A percentile compares a stretch with the other conserved stretches of the same genome.
Evolutionary conservation across 2,888 invertebrate genomes (phyloP).

Genomic region (Eilema sororculum): DNA sequence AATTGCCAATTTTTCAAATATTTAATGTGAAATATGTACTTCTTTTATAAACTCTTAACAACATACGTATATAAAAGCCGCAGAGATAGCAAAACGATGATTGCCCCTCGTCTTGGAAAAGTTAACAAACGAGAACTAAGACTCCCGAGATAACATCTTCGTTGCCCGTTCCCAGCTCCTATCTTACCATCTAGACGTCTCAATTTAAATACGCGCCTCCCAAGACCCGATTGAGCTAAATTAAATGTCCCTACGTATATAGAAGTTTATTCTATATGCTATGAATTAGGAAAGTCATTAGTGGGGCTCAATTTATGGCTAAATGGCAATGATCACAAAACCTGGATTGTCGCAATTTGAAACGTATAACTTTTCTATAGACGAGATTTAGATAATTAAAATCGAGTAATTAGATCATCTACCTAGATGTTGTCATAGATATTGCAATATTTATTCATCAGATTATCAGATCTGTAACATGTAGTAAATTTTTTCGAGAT

Average conservation of each 20-base stretch:
- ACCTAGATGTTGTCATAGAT: background rate
- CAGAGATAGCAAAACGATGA: slow-evolving; percentile 43
- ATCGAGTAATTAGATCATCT: background rate
- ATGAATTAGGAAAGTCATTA: slow-evolving; percentile 51
- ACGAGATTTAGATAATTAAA: background rate
- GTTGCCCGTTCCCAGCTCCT: slow-evolving; percentile 64
- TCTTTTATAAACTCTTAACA: background rate
- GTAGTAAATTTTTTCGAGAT: too few species aligned
- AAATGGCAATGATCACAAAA: slow-evolving; percentile 34
- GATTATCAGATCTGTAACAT: too few species aligned
- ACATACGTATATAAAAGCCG: slow-evolving; percentile 1
- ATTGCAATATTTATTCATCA: too few species aligned
- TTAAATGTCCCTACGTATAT: slow-evolving; percentile 55
- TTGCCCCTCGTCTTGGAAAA: slow-evolving; percentile 49
- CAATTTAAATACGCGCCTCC: slow-evolving; percentile 76
- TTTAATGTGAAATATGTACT: background rate
- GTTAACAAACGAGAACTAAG: slow-evolving; percentile 57
- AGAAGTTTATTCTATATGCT: slow-evolving; percentile 48
- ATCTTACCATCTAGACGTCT: slow-evolving; percentile 80
- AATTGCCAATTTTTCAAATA: background rate
- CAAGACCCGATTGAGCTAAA: slow-evolving; percentile 60
- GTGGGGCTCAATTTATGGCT: slow-evolving; percentile 44
- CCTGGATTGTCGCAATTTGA: background rate
- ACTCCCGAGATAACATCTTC: slow-evolving; percentile 68
- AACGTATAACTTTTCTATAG: background rate